These are phyloP conservation scores for Orius insidiosus DNA, from an alignment of 1,140 invertebrate species.

Conservation along the genomic window DNA sequence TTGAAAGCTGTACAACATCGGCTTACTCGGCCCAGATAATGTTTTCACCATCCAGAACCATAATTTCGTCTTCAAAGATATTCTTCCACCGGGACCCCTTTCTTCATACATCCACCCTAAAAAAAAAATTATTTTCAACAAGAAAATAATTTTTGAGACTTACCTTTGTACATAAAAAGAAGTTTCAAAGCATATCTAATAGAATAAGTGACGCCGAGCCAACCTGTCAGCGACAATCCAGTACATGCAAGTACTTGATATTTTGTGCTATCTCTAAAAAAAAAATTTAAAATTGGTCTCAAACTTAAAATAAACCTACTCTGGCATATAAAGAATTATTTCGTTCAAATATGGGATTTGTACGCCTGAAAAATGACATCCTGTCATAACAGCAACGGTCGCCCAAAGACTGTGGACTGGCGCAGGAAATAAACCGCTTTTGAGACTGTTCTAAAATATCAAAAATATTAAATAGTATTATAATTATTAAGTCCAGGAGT, in stretches of 20 bases:
- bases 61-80: conserved; percentile 57
- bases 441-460: conserved; percentile 72
- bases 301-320: conserved; percentile 32
- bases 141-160: too few species aligned
- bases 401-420: conserved; percentile 73
- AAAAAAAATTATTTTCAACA: too few species aligned
- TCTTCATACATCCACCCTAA: conserved; percentile 89
- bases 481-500: too few species aligned
- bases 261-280: conserved; percentile 38
- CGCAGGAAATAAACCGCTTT: conserved; percentile 88
- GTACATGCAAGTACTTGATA: conserved; percentile 58
- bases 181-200: conserved; percentile 73
- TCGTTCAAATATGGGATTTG: conserved; percentile 54
- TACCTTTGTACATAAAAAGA: conserved; percentile 80
- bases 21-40: conserved; percentile 69
- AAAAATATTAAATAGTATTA: too few species aligned
- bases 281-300: not conserved
- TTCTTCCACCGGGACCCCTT: conserved; percentile 44
- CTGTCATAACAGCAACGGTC: conserved; percentile 56
- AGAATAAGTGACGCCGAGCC: conserved; percentile 62
- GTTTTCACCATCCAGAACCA: conserved; percentile 68
- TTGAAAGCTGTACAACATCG: conserved; percentile 91
- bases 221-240: conserved; percentile 51
- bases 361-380: conserved; percentile 59
- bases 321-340: conserved; percentile 41